These are phyloP conservation scores for Chrosomus eos DNA, from an alignment of 2,797 vertebrate species.

Conservation along the genomic window DNA sequence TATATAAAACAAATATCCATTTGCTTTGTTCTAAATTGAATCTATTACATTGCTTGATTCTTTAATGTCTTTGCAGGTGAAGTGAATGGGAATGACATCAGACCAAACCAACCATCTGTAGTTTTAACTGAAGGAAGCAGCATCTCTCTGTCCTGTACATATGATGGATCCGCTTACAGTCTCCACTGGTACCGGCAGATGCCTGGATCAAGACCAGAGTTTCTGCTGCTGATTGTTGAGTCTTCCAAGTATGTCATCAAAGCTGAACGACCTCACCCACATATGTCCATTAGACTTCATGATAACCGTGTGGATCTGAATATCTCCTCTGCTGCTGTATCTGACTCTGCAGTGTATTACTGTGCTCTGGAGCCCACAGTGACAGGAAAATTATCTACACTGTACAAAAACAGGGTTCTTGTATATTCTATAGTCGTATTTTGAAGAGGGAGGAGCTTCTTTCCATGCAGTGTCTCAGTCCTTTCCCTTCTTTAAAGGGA, in stretches of 20 bases:
- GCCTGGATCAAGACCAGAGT: constrained; percentile 37
- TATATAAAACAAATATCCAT: background rate
- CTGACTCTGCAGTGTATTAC: constrained; percentile 24
- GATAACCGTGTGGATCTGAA: constrained; percentile 19
- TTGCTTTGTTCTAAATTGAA: background rate
- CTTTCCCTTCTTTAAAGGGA: background rate
- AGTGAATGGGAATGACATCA: background rate
- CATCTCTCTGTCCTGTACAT: constrained; percentile 29
- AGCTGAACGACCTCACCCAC: background rate
- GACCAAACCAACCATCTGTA: background rate
- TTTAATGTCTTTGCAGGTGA: background rate
- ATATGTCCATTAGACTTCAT: constrained; percentile 11
- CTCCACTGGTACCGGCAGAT: constrained; percentile 46
- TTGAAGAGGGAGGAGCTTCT: no score
- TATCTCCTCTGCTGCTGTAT: background rate
- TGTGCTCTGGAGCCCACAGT: constrained; percentile 45
- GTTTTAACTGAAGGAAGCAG: constrained; percentile 7
- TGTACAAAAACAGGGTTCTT: constrained; percentile 2
- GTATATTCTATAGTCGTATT: background rate
- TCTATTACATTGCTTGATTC: background rate
- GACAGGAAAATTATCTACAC: background rate
- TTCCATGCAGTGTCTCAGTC: constrained; percentile 13
- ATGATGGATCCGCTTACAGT: background rate
- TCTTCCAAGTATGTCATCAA: background rate
- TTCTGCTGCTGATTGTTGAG: constrained; percentile 24